Percentiles rank a stretch among this genome's conserved stretches.
Evolutionary conservation across 2,888 invertebrate genomes (phyloP).

Genomic region (Ochropleura leucogaster): DNA sequence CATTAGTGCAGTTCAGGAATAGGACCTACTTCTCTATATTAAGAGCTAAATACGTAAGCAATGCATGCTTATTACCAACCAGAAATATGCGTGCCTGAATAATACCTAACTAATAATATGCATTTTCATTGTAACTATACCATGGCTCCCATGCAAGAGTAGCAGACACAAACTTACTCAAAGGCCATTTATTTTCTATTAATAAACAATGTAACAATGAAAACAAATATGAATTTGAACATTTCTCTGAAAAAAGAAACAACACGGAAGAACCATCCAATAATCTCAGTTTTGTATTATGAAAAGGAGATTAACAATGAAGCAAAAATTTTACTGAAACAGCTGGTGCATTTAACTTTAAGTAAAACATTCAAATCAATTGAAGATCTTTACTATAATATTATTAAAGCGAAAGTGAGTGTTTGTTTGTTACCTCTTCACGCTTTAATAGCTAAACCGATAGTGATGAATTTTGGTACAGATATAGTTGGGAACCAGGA

Average conservation of each 20-base stretch:
- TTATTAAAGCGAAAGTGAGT: too few species aligned
- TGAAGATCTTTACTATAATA: too few species aligned
- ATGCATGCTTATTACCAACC: constrained; percentile 29
- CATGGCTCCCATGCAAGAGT: neutral
- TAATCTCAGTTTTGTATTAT: neutral
- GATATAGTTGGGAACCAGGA: too few species aligned
- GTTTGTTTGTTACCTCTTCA: too few species aligned
- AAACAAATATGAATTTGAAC: neutral
- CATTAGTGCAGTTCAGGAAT: constrained; percentile 52
- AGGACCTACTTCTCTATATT: constrained; percentile 45
- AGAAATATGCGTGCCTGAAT: constrained; percentile 1
- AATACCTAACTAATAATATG: constrained; percentile 11
- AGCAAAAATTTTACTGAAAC: neutral
- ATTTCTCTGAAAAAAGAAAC: neutral
- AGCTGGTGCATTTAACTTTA: neutral
- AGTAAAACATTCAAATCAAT: neutral
- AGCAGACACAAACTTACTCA: neutral
- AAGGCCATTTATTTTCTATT: neutral
- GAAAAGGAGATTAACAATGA: neutral
- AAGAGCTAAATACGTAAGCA: constrained; percentile 53
- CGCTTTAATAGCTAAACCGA: too few species aligned
- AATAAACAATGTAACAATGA: neutral
- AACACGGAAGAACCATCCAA: too few species aligned
- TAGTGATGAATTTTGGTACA: too few species aligned
- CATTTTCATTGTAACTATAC: constrained; percentile 5